These are phyloP conservation scores for Proisotoma minuta DNA, from an alignment of 2,888 invertebrate genomes.

Conservation along the genomic window DNA sequence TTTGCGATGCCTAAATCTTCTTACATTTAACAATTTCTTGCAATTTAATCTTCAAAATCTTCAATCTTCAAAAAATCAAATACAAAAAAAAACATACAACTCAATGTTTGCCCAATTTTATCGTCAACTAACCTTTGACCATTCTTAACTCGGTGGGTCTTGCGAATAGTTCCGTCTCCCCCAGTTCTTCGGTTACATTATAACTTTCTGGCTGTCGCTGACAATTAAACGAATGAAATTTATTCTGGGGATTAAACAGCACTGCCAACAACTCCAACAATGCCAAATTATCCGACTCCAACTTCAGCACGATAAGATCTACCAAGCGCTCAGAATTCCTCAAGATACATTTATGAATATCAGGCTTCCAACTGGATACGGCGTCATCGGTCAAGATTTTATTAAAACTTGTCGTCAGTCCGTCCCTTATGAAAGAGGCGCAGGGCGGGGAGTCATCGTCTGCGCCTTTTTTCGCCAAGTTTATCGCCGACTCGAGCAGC, in stretches of 20 bases:
- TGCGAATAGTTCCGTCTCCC: slow-evolving; percentile 69
- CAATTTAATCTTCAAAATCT: background rate
- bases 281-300: slow-evolving; percentile 84
- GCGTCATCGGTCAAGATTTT: slow-evolving; percentile 97
- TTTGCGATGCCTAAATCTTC: too few species aligned
- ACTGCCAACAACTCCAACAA: slow-evolving; percentile 86
- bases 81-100: too few species aligned
- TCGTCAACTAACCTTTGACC: slow-evolving; percentile 60
- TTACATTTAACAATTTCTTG: background rate
- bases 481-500: slow-evolving; percentile 80
- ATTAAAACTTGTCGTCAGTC: slow-evolving; percentile 87
- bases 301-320: slow-evolving; percentile 85
- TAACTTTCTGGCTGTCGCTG: slow-evolving; percentile 69
- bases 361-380: slow-evolving; percentile 94
- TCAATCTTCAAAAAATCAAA: background rate
- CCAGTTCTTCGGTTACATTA: slow-evolving; percentile 58
- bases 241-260: slow-evolving; percentile 91
- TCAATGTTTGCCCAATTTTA: background rate
- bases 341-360: slow-evolving; percentile 92
- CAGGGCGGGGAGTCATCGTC: slow-evolving; percentile 85
- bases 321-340: slow-evolving; percentile 88
- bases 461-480: slow-evolving; percentile 73
- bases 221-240: slow-evolving; percentile 85
- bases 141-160: slow-evolving; percentile 74
- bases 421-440: slow-evolving; percentile 91